Evolutionary conservation across 1,140 invertebrate genomes (phyloP), one percentile per base, ranked within the genome.

Genomic region (Zaprionus davidi): DNA sequence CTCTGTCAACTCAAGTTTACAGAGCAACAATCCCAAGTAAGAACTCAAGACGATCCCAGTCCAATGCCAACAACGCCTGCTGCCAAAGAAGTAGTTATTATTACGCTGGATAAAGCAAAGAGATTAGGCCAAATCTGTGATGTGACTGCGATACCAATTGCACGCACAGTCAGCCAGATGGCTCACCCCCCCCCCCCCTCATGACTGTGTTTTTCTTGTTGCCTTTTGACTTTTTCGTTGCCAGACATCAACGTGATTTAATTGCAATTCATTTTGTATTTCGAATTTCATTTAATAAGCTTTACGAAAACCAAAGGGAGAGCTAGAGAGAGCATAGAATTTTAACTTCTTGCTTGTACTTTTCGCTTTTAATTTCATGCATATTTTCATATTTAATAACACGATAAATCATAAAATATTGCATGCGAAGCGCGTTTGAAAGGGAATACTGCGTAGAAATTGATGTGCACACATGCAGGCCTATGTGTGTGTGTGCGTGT

Each of bases 51-150:
- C n/a, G 9, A 9, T n/a, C 41, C 7, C 41, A 46, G 41, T 46
- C 41, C 41, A 46, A 46, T n/a, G 41, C 41, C 13, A 34, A 15
- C 44, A 63, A 24, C 67, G 79, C 24, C 38, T 53, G 31, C 3
- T 66, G 62, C 56, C 53, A 68, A 73, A 71, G 74, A 64, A 83
- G 63, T 85, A 86, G 82, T 85, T 85, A 86, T 85, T 86, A 85
- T 82, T 86, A 86, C 76, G 79, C 79, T 64, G 82, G 82, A 76
- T 81, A 69, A 84, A 78, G 84, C 78, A 74, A 78, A 79, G 71
- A 68, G 84, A 86, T 84, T 84, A 88, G 66, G 34, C 74, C 69
- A 80, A 80, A 88, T 78, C 82, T 85, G 74, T 53, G 78, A 85
- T 81, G 36, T 26, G 49, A 70, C 60, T 70, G 58, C 12, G 31